phyloP scores from a whole-genome alignment of 2,113 vertebrate genomes.

The Tenrec ecaudatus region DNA sequence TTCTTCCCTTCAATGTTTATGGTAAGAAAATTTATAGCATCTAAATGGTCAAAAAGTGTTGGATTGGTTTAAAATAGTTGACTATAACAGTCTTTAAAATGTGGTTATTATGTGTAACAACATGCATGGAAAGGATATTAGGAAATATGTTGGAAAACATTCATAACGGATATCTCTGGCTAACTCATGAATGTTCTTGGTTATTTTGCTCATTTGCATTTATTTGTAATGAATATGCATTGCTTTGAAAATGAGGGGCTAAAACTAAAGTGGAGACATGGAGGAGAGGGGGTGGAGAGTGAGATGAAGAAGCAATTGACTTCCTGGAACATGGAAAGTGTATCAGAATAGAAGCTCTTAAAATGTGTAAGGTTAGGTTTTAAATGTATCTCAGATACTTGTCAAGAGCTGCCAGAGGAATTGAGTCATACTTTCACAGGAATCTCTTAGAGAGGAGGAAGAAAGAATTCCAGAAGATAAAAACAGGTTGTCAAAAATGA shows the following conservation, averaged over 20 bases:
- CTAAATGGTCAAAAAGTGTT: constrained; percentile 45
- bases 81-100: constrained; percentile 59
- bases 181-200: constrained; percentile 26
- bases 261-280: constrained; percentile 60
- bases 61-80: background rate
- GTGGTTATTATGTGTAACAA: constrained; percentile 45
- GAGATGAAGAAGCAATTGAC: constrained; percentile 51
- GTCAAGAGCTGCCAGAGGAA: constrained; percentile 64
- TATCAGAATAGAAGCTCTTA: constrained; percentile 58
- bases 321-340: constrained; percentile 56
- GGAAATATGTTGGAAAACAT: constrained; percentile 33
- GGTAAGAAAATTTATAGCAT: constrained; percentile 30
- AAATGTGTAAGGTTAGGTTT: constrained; percentile 61
- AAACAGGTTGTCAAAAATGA: constrained; percentile 75
- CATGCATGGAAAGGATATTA: constrained; percentile 50
- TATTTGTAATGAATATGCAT: constrained; percentile 59
- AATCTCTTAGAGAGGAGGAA: constrained; percentile 58
- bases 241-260: constrained; percentile 61
- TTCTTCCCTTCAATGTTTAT: constrained; percentile 61
- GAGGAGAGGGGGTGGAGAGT: constrained; percentile 31
- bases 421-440: constrained; percentile 74
- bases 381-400: constrained; percentile 56
- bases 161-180: constrained; percentile 11
- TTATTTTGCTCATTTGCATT: constrained; percentile 49
- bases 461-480: constrained; percentile 66